Percentiles rank a stretch among this genome's conserved stretches.
phyloP scores from a whole-genome alignment of 2,113 vertebrate species.

The Corvus moneduloides region DNA sequence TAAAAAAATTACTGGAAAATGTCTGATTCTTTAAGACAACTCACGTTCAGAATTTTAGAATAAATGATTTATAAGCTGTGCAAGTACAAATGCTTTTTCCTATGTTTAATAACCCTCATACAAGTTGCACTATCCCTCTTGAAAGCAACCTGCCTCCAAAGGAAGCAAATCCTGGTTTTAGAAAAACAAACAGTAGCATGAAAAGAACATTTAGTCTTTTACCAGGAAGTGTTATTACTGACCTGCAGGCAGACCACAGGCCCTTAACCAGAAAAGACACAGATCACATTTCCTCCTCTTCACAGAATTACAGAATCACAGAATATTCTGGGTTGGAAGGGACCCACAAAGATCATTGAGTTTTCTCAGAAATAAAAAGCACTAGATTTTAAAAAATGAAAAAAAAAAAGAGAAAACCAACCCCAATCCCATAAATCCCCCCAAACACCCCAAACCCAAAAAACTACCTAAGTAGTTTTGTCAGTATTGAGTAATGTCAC shows the following conservation, averaged over 20 bases:
- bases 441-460: background rate
- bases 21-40: constrained; percentile 72
- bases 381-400: background rate
- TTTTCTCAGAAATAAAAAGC: constrained; percentile 64
- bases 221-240: constrained; percentile 71
- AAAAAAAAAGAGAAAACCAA: background rate
- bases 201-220: constrained; percentile 74
- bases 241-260: constrained; percentile 71
- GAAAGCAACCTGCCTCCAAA: constrained; percentile 69
- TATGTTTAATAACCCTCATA: constrained; percentile 67
- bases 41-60: constrained; percentile 72
- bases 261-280: constrained; percentile 69
- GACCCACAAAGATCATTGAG: background rate
- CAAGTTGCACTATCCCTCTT: constrained; percentile 68
- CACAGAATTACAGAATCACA: background rate
- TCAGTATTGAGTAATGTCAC: constrained; percentile 81
- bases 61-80: constrained; percentile 70
- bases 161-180: constrained; percentile 72
- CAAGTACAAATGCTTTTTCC: constrained; percentile 73
- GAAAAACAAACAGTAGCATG: constrained; percentile 76
- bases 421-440: background rate
- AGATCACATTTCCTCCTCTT: constrained; percentile 70
- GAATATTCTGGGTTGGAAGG: background rate
- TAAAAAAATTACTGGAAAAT: constrained; percentile 79
- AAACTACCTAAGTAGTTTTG: constrained; percentile 78